Evolutionary conservation across 2,888 invertebrate genomes (phyloP).

Genomic region (Drosophila histrio): DNA sequence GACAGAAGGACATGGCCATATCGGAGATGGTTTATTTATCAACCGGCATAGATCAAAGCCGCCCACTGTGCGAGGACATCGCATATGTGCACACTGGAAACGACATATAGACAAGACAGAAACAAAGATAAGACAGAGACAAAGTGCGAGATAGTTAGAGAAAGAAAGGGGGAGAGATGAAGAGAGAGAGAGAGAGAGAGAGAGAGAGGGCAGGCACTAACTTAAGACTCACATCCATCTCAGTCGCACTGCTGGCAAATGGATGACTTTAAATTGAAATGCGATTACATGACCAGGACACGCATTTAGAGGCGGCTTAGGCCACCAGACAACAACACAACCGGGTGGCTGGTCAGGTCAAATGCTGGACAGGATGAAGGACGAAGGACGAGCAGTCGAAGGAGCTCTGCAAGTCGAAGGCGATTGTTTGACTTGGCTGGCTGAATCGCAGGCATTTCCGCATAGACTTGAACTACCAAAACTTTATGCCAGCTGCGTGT

Average conservation of each 20-base stretch:
- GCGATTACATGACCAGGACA: slow-evolving; percentile 83
- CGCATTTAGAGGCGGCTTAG: slow-evolving; percentile 80
- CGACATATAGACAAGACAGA: slow-evolving; percentile 6
- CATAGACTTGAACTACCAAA: slow-evolving; percentile 23
- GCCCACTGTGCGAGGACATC: slow-evolving; percentile 30
- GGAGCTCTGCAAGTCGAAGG: slow-evolving; percentile 13
- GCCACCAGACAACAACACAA: slow-evolving; percentile 23
- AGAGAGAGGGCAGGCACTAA: neutral
- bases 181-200: neutral
- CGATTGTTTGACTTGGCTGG: slow-evolving; percentile 42
- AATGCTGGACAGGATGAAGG: slow-evolving; percentile 37
- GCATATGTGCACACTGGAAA: slow-evolving; percentile 43
- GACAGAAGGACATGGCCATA: too few relatives aligned
- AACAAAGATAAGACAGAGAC: slow-evolving; percentile 29
- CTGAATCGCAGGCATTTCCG: slow-evolving; percentile 46
- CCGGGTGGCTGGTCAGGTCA: slow-evolving; percentile 55
- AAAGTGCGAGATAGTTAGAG: neutral
- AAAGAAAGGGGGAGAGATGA: neutral
- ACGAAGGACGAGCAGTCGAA: neutral
- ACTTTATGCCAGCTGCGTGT: slow-evolving; percentile 49
- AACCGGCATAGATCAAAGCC: neutral
- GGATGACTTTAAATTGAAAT: slow-evolving; percentile 81
- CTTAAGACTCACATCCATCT: slow-evolving; percentile 10
- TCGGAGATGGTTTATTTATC: too few relatives aligned
- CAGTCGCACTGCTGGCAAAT: slow-evolving; percentile 41